Conservation (phyloP, 2,113 vertebrate genomes). For the Oreochromis niloticus region DNA sequence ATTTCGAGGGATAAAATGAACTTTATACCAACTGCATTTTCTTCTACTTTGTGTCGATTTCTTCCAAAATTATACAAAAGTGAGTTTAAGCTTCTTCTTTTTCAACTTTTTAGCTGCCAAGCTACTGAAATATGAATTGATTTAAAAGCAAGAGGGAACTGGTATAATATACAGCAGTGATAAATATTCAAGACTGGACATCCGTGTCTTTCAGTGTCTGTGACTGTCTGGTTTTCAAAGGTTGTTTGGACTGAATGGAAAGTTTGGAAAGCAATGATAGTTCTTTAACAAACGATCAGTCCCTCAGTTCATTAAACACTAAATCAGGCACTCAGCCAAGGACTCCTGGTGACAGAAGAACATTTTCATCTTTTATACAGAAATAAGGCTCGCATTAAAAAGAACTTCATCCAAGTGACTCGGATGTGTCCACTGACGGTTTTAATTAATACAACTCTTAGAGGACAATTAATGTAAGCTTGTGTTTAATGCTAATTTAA, state of each 20-base stretch:
- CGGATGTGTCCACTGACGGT: background rate
- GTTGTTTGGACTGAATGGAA: background rate
- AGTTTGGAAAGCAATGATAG: slow-evolving; percentile 1
- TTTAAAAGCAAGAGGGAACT: background rate
- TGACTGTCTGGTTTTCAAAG: background rate
- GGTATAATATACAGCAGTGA: background rate
- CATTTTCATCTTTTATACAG: background rate
- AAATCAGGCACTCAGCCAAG: background rate
- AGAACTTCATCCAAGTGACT: background rate
- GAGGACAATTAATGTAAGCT: background rate
- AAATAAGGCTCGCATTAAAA: background rate
- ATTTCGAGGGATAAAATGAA: background rate
- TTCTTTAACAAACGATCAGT: background rate
- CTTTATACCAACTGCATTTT: background rate
- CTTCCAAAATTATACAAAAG: background rate
- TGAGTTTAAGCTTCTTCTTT: background rate
- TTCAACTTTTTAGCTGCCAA: background rate
- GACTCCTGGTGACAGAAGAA: background rate
- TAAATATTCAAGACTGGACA: background rate
- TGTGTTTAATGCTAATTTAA: background rate
- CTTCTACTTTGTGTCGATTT: background rate
- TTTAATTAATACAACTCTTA: background rate
- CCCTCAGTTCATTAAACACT: background rate
- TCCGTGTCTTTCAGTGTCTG: background rate
- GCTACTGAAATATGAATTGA: background rate